Conservation (phyloP, 2,113 vertebrate species). For the Alligator mississippiensis region DNA sequence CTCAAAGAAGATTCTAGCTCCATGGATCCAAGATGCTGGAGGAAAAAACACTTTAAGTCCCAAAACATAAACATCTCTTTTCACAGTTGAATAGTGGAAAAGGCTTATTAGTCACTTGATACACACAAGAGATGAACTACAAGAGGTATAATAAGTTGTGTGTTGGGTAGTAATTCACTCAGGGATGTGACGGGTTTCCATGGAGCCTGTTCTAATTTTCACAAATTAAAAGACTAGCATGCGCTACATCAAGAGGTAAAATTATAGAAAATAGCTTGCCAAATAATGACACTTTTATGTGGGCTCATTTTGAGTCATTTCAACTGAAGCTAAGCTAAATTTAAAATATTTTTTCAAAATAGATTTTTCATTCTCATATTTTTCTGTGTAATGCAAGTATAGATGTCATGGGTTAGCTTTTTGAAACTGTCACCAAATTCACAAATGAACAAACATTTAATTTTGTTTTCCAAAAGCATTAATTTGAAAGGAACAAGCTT, state of each 20-base stretch:
- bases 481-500: not conserved
- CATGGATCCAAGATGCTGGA: not conserved
- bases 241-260: conserved; percentile 3
- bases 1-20: not conserved
- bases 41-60: not conserved
- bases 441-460: not conserved
- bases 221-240: not conserved
- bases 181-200: conserved; percentile 26
- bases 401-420: not conserved
- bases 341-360: conserved; percentile 5
- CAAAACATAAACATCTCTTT: not conserved
- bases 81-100: not conserved
- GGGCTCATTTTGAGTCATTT: conserved; percentile 30
- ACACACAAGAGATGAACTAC: not conserved
- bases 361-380: not conserved
- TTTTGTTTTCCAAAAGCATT: not conserved
- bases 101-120: not conserved
- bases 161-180: conserved; percentile 36
- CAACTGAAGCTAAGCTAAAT: conserved; percentile 7
- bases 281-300: conserved; percentile 11
- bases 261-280: conserved; percentile 46
- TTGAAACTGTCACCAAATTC: not conserved
- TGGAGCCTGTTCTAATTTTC: not conserved
- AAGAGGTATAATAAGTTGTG: not conserved
- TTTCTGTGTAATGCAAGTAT: not conserved